Evolutionary conservation across 2,113 vertebrate genomes (phyloP).

Genomic region (Podiceps cristatus): DNA sequence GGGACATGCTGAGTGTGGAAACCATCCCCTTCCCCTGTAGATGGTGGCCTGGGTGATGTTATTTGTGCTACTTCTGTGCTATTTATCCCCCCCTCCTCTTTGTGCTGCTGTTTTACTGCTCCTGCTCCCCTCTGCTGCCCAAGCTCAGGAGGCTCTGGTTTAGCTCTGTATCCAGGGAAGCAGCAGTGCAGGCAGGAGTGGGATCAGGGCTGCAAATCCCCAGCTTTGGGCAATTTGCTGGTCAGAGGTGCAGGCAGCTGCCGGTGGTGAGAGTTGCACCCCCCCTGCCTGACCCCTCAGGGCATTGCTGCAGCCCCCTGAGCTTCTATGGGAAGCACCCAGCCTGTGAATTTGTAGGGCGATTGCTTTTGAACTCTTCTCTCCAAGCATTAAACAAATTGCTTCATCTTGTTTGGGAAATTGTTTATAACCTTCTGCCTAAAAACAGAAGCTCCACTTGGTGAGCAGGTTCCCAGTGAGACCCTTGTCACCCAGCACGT

Average conservation of each 20-base stretch:
- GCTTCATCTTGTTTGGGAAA: not conserved
- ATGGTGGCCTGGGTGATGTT: not conserved
- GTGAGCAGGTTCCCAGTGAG: not conserved
- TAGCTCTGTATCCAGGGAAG: not conserved
- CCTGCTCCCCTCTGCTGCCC: not conserved
- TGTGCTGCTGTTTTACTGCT: not conserved
- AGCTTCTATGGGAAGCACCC: no score
- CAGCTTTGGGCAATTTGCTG: not conserved
- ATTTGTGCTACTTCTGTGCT: not conserved
- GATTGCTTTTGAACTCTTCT: not conserved
- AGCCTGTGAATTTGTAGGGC: no score
- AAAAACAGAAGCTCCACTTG: not conserved
- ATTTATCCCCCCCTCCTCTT: not conserved
- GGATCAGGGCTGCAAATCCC: not conserved
- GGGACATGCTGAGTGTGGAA: fast-evolving
- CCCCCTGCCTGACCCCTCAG: not conserved
- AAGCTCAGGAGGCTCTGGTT: not conserved
- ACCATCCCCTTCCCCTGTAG: not conserved
- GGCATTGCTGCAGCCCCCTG: not conserved
- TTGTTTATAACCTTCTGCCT: not conserved
- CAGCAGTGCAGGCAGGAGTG: not conserved
- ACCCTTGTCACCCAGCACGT: fast-evolving
- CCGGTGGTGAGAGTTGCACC: not conserved
- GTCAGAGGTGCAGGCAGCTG: not conserved
- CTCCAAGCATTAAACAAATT: not conserved